These are phyloP conservation scores for Hoplostethus mediterraneus DNA, from an alignment of 2,797 vertebrate species.

Conservation along the genomic window DNA sequence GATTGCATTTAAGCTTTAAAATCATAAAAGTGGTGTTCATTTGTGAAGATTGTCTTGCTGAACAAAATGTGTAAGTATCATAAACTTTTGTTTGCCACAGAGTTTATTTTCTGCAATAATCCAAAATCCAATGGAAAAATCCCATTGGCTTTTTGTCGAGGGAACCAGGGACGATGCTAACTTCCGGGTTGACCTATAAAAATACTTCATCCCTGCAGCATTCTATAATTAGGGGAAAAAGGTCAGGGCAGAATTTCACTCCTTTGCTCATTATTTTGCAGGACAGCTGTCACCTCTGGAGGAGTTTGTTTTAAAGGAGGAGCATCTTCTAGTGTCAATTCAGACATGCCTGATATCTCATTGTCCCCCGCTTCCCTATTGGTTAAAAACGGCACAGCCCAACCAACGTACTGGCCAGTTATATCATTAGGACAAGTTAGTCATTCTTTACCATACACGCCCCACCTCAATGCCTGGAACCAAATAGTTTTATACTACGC, in stretches of 20 bases:
- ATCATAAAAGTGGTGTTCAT: no score
- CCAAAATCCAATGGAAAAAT: no score
- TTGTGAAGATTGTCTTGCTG: no score
- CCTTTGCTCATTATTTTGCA: slow-evolving; percentile 31
- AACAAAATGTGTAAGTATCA: no score
- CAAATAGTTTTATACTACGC: background rate
- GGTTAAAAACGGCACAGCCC: slow-evolving; percentile 33
- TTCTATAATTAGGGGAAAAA: background rate
- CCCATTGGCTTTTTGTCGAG: no score
- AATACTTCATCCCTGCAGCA: no score
- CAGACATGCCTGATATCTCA: slow-evolving; percentile 37
- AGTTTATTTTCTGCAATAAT: no score
- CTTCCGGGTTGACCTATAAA: no score
- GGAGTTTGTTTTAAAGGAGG: slow-evolving; percentile 34
- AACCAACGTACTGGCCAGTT: slow-evolving; percentile 20
- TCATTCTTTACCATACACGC: background rate
- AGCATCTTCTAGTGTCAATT: background rate
- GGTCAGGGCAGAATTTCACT: slow-evolving; percentile 36
- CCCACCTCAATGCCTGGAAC: background rate
- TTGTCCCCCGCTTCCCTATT: slow-evolving; percentile 22
- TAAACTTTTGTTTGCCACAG: no score
- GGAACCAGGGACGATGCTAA: no score
- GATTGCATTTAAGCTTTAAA: no score
- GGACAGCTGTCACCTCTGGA: slow-evolving; percentile 64
- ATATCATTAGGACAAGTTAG: slow-evolving; percentile 26